Evolutionary conservation across 2,797 vertebrate species (phyloP).

Genomic region (Pseudochirops cupreus): DNA sequence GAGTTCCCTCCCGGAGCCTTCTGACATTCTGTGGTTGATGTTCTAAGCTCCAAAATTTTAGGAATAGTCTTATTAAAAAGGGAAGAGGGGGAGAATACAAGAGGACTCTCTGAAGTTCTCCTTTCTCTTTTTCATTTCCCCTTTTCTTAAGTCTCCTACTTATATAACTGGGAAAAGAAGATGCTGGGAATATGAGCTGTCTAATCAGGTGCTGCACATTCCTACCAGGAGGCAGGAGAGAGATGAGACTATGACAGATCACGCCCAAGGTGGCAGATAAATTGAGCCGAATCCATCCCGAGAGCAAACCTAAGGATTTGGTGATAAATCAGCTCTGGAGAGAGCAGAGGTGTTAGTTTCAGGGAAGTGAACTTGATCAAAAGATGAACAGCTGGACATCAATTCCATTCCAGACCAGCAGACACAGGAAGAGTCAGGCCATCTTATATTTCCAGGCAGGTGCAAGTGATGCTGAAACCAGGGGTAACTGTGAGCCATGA

Average conservation of each 20-base stretch:
- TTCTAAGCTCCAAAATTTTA: neutral
- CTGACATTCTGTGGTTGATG: neutral
- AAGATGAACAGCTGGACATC: neutral
- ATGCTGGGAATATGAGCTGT: neutral
- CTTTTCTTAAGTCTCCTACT: neutral
- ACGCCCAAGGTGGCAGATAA: slow-evolving; percentile 28
- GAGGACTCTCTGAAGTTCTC: neutral
- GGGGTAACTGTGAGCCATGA: neutral
- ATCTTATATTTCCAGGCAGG: neutral
- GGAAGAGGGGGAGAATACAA: neutral
- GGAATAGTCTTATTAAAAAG: neutral
- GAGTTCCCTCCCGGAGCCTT: neutral
- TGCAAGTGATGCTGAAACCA: slow-evolving; percentile 21
- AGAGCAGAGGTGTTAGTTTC: slow-evolving; percentile 22
- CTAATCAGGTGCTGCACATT: neutral
- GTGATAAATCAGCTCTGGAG: slow-evolving; percentile 48
- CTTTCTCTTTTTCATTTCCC: too few species aligned
- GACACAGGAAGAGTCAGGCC: neutral
- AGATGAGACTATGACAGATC: slow-evolving; percentile 16
- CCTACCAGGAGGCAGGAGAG: accelerated
- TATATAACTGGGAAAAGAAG: slow-evolving; percentile 4
- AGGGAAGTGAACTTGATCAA: neutral
- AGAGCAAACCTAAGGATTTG: slow-evolving; percentile 15
- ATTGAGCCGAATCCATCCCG: slow-evolving; percentile 30
- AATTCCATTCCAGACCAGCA: neutral